A percentile compares a stretch with the other conserved stretches of the same genome.
These are phyloP conservation scores for Neocrepidodera transversa DNA, from an alignment of 2,888 invertebrate genomes.

Conservation along the genomic window DNA sequence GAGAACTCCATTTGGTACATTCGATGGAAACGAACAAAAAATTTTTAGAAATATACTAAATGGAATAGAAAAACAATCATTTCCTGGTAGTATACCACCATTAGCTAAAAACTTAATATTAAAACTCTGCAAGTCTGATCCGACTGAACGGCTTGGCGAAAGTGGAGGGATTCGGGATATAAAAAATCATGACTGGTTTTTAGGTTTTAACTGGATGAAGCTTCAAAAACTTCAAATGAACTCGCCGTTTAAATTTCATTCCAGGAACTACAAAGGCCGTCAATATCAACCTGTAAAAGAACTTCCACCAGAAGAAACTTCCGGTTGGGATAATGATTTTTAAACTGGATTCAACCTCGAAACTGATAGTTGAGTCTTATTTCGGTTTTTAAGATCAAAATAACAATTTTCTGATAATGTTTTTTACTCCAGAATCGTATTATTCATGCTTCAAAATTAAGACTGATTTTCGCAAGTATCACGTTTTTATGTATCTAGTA, in stretches of 20 bases:
- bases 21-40: slow-evolving; percentile 83
- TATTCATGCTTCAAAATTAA: no score
- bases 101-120: slow-evolving; percentile 82
- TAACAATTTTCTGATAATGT: no score
- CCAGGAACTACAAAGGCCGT: not conserved
- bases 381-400: no score
- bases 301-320: slow-evolving; percentile 11
- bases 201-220: slow-evolving; percentile 87
- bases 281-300: slow-evolving; percentile 1
- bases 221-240: slow-evolving; percentile 70
- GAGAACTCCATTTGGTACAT: slow-evolving; percentile 76
- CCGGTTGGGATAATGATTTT: slow-evolving; percentile 30
- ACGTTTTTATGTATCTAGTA: no score
- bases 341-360: no score
- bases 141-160: slow-evolving; percentile 62
- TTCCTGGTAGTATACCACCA: slow-evolving; percentile 79
- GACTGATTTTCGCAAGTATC: no score
- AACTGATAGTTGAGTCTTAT: no score
- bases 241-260: slow-evolving; percentile 70
- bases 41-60: slow-evolving; percentile 89
- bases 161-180: slow-evolving; percentile 80
- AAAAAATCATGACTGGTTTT: slow-evolving; percentile 89
- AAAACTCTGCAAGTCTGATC: slow-evolving; percentile 73
- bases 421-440: no score
- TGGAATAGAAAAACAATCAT: slow-evolving; percentile 52